Conservation (phyloP, 2,888 invertebrate genomes). For the Dasypolia templi region DNA sequence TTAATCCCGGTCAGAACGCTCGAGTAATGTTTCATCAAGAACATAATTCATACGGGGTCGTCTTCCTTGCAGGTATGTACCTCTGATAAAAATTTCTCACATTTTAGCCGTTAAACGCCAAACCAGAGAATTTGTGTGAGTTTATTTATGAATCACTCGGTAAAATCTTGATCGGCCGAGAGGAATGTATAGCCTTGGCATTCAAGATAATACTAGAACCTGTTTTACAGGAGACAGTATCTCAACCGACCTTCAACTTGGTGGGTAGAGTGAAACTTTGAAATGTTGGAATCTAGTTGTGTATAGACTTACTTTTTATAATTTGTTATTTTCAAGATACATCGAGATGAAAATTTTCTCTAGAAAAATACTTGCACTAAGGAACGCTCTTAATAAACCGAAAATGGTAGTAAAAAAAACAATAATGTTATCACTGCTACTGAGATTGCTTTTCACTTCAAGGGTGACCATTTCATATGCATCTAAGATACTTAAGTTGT, state of each 20-base stretch:
- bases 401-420: not conserved
- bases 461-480: not conserved
- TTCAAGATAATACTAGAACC: conserved; percentile 69
- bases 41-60: conserved; percentile 83
- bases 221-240: conserved; percentile 68
- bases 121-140: conserved; percentile 71
- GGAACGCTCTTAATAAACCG: not conserved
- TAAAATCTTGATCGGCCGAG: conserved; percentile 66
- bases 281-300: conserved; percentile 17
- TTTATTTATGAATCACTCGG: conserved; percentile 71
- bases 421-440: not conserved
- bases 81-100: conserved; percentile 82
- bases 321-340: not conserved
- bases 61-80: conserved; percentile 67
- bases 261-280: conserved; percentile 50
- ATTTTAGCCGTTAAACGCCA: conserved; percentile 75
- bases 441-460: not conserved
- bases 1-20: conserved; percentile 68
- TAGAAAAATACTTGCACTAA: not conserved
- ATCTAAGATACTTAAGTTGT: not conserved
- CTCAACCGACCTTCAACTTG: conserved; percentile 65
- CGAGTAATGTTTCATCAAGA: conserved; percentile 77
- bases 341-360: not conserved
- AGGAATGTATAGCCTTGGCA: conserved; percentile 70
- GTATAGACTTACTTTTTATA: conserved; percentile 36